A percentile compares a stretch with the other conserved stretches of the same genome.
Conservation (phyloP, 2,113 vertebrate genomes). For the Rhinopomastus cyanomelas region DNA sequence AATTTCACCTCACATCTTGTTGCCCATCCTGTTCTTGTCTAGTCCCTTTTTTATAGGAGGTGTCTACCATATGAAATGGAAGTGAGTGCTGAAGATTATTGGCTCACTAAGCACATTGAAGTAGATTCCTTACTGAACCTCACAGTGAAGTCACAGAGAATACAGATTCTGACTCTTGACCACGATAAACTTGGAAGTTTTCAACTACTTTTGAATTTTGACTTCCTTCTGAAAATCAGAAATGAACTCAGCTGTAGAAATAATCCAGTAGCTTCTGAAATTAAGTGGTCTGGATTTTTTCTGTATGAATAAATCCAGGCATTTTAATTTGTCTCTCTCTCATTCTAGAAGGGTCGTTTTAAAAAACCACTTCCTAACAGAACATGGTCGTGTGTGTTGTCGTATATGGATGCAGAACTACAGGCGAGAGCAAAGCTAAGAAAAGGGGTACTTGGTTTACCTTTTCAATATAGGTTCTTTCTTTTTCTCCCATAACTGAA, state of each 20-base stretch:
- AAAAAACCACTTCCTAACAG: background rate
- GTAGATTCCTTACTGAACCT: background rate
- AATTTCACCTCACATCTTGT: background rate
- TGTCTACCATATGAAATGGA: background rate
- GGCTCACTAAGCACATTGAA: background rate
- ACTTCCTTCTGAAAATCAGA: background rate
- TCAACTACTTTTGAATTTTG: background rate
- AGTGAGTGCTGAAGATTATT: background rate
- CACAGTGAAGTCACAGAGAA: background rate
- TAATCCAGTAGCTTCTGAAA: background rate
- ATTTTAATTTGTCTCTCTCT: background rate
- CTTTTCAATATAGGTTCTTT: background rate
- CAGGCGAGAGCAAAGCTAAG: background rate
- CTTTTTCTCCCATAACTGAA: background rate
- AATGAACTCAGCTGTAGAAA: background rate
- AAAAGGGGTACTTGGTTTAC: background rate
- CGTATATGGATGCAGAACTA: background rate
- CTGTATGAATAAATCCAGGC: background rate
- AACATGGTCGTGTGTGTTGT: background rate
- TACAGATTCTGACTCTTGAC: background rate
- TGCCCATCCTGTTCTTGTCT: background rate
- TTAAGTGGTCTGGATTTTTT: background rate
- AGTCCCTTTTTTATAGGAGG: background rate
- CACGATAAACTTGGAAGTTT: background rate
- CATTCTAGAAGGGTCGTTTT: background rate